phyloP scores from a whole-genome alignment of 2,888 invertebrate genomes.

The Hirtodrosophila confusa region DNA sequence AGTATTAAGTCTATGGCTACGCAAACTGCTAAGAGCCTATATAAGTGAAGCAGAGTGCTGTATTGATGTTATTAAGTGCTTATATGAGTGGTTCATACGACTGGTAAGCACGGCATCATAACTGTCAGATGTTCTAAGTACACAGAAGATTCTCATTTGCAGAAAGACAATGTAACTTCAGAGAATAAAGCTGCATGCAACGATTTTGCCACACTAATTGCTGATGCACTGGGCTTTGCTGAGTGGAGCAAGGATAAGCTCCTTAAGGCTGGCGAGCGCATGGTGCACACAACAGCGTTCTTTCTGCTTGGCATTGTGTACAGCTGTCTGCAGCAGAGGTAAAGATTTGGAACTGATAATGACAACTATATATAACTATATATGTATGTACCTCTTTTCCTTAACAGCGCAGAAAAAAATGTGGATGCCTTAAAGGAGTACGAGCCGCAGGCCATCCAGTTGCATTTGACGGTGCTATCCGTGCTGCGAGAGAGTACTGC shows the following conservation, averaged over 20 bases:
- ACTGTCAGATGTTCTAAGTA: neutral
- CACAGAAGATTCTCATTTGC: neutral
- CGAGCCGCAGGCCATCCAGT: constrained; percentile 29
- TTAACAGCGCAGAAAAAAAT: constrained; percentile 17
- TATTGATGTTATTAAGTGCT: constrained; percentile 22
- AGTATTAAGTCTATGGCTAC: constrained; percentile 56
- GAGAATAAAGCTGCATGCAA: constrained; percentile 10
- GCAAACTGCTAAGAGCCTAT: constrained; percentile 55
- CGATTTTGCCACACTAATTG: constrained; percentile 25
- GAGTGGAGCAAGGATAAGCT: constrained; percentile 26
- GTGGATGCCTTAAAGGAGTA: constrained; percentile 16
- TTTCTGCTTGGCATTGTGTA: constrained; percentile 48
- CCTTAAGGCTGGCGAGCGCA: constrained; percentile 26
- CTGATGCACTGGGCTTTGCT: constrained; percentile 38
- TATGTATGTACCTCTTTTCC: neutral
- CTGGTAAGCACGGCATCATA: constrained; percentile 25
- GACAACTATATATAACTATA: neutral
- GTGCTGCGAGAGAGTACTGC: constrained; percentile 26
- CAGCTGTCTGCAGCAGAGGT: constrained; percentile 31
- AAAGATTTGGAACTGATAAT: neutral
- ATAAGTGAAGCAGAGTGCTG: constrained; percentile 26
- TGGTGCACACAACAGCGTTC: constrained; percentile 35
- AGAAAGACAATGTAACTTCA: constrained; percentile 21
- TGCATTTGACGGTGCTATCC: constrained; percentile 39
- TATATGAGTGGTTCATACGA: constrained; percentile 44